A percentile compares a stretch with the other conserved stretches of the same genome.
Evolutionary conservation across 2,888 invertebrate species (phyloP).

Genomic region (Agrotis segetum): DNA sequence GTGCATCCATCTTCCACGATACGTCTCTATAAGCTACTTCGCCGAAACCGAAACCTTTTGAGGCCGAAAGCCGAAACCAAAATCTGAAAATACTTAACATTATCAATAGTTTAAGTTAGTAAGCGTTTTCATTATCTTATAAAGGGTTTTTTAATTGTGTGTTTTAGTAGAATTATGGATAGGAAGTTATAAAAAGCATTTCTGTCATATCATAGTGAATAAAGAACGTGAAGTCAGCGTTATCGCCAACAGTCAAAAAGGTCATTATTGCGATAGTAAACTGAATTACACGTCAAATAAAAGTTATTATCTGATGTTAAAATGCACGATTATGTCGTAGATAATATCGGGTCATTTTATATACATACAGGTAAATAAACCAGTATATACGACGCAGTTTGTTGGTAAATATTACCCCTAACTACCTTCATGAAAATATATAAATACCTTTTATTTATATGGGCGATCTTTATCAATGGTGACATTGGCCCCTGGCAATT

Average conservation of each 20-base stretch:
- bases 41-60: conserved; percentile 20
- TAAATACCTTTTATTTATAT: conserved; percentile 39
- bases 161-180: too few species aligned
- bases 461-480: conserved; percentile 40
- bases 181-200: not conserved
- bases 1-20: not conserved
- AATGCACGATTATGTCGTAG: conserved; percentile 48
- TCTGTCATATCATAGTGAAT: conserved; percentile 18
- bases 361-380: conserved; percentile 30
- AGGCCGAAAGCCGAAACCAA: conserved; percentile 8
- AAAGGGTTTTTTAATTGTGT: not conserved
- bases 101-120: too few species aligned
- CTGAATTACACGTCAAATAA: conserved; percentile 53
- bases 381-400: not conserved
- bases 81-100: too few species aligned
- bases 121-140: not conserved
- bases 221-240: conserved; percentile 27
- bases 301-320: conserved; percentile 59
- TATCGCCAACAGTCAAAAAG: conserved; percentile 47
- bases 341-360: conserved; percentile 55
- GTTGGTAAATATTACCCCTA: conserved; percentile 21
- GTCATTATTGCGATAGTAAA: conserved; percentile 48
- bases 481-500: conserved; percentile 38
- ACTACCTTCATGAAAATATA: conserved; percentile 29
- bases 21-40: not conserved